Base-by-base conservation (phyloP, 1,140 invertebrate species). In the Glomeris maerens region DNA sequence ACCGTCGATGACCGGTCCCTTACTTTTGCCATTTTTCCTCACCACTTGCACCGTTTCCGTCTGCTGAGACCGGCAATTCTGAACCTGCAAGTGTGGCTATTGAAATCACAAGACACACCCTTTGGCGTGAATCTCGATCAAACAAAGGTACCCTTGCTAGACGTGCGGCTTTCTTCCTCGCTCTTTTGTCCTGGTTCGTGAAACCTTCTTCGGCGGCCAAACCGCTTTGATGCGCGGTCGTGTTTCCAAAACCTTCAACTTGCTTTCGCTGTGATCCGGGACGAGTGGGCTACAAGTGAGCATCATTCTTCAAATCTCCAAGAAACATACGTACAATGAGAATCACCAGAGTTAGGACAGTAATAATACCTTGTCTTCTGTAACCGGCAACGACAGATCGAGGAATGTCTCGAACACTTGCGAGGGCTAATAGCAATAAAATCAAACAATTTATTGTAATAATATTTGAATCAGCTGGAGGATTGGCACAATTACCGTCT, bases 351-450 rank as follows among this genome's bases (percentile, higher is more conserved):
- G 31, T n/a, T n/a, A n/a, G n/a, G n/a, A n/a, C n/a, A n/a, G n/a
- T n/a, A n/a, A n/a, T n/a, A n/a, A 27, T 45, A 65, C 66, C 65
- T 72, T 72, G 56, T 74, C 69, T 58, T 74, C 78, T 36, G 77
- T 79, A 5, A 96, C 79, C 0, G 93, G 89, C 46, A 98, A 68
- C 54, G 90, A 94, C 46, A 98, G 72, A 71, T 98, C 93, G 45
- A 96, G 71, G 65, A 98, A 97, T 55, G 84, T 82, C 67, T 98
- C 94, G 51, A 82, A 81, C 14, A 85, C 74, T 60, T 86, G 80
- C 0, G 87, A 92, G 4, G 80, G 76, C 68, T 89, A 77, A 47
- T 60, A 61, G 44, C 36, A 40, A 45, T 17, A 49, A 55, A 45
- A 28, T 21, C 45, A 38, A 47, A 22, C 28, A 23, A 20, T n/a